Conservation (phyloP, 2,888 invertebrate genomes). For the Troides aeacus region DNA sequence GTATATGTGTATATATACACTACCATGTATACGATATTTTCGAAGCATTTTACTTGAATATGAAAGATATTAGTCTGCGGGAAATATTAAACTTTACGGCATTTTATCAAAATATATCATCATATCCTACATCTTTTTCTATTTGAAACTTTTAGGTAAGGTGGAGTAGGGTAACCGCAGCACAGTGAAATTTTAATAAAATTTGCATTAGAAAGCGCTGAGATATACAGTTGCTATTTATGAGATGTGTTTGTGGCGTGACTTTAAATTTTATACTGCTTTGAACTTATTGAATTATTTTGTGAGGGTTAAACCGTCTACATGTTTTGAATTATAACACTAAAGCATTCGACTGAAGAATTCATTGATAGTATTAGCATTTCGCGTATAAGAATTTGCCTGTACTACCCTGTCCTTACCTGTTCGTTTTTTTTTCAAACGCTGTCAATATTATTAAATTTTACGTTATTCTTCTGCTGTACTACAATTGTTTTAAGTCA, state of each 20-base stretch:
- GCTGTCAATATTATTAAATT: no score
- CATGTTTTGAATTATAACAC: not conserved
- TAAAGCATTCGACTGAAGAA: not conserved
- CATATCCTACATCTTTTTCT: not conserved
- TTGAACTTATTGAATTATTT: not conserved
- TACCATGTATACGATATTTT: no score
- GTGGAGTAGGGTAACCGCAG: not conserved
- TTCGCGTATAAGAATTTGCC: not conserved
- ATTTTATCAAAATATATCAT: slow-evolving; percentile 1
- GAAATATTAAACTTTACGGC: not conserved
- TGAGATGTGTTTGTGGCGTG: slow-evolving; percentile 18
- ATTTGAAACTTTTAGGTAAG: slow-evolving; percentile 1
- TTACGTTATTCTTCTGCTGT: no score
- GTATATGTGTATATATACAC: no score
- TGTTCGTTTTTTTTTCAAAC: no score
- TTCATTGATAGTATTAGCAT: no score
- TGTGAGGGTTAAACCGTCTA: not conserved
- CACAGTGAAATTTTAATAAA: slow-evolving; percentile 50
- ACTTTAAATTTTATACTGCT: slow-evolving; percentile 13
- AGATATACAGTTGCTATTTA: slow-evolving; percentile 18
- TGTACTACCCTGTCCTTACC: no score
- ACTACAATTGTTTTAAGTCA: no score
- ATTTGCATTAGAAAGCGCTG: slow-evolving; percentile 73
- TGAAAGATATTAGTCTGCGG: not conserved
- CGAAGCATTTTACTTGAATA: not conserved